A percentile compares a stretch with the other conserved stretches of the same genome.
Conservation (phyloP, 2,888 invertebrate species). For the Drosophila lutescens region DNA sequence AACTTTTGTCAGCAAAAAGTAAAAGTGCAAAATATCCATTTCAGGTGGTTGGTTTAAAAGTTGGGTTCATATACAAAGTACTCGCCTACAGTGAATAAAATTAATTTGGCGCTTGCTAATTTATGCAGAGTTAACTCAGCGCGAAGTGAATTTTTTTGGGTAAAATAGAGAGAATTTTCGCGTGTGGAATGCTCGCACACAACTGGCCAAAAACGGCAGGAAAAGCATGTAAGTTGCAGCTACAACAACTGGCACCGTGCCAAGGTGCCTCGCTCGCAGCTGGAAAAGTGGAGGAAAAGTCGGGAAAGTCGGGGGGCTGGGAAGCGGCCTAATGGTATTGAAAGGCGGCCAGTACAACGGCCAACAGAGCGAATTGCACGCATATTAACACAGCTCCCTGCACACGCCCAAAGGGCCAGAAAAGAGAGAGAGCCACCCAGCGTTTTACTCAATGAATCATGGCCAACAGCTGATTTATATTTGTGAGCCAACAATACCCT, state of each 20-base stretch:
- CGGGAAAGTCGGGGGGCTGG: not conserved
- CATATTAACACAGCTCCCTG: constrained; percentile 49
- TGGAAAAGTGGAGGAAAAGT: not conserved
- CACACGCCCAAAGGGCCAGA: constrained; percentile 13
- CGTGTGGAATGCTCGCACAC: constrained; percentile 18
- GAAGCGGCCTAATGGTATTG: constrained; percentile 67
- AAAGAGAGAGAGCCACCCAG: constrained; percentile 20
- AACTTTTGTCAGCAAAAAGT: not conserved
- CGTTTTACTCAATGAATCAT: constrained; percentile 79
- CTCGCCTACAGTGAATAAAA: constrained; percentile 7
- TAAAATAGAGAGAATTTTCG: constrained; percentile 25
- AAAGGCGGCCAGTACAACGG: constrained; percentile 53
- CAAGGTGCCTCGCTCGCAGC: constrained; percentile 44
- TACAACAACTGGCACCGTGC: constrained; percentile 60
- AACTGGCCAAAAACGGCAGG: constrained; percentile 23
- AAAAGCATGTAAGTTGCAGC: constrained; percentile 44
- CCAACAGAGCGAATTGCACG: constrained; percentile 64
- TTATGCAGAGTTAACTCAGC: constrained; percentile 22
- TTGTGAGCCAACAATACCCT: constrained; percentile 55
- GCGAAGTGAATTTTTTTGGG: constrained; percentile 5
- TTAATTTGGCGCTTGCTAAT: constrained; percentile 24
- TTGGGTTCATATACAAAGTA: constrained; percentile 13
- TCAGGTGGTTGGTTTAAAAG: not conserved
- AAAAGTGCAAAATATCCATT: not conserved
- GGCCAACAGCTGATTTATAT: constrained; percentile 80